Conservation (phyloP, 2,888 invertebrate species). For the Drosophila incognita region DNA sequence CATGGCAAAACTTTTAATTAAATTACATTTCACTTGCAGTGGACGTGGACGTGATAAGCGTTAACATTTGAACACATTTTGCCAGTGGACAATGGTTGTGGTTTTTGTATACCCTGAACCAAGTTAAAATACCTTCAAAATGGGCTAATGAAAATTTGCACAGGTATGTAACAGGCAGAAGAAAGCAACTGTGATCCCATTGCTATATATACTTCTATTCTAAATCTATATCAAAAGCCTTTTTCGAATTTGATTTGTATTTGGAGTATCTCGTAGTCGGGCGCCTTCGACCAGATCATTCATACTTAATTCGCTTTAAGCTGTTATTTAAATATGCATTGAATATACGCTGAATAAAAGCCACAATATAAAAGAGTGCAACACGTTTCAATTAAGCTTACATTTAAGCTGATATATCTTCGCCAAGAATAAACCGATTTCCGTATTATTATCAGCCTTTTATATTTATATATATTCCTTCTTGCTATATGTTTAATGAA, state of each 20-base stretch:
- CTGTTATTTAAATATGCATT: slow-evolving; percentile 21
- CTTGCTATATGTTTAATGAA: not conserved
- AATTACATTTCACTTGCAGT: slow-evolving; percentile 10
- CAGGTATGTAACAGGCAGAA: not conserved
- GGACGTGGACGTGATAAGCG: slow-evolving; percentile 26
- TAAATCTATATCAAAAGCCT: not conserved
- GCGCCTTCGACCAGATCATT: not conserved
- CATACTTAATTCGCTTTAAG: slow-evolving; percentile 17
- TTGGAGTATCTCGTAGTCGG: not conserved
- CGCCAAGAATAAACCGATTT: not conserved
- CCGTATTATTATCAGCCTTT: not conserved
- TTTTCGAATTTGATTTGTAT: not conserved
- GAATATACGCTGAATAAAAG: slow-evolving; percentile 19
- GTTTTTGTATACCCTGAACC: not conserved
- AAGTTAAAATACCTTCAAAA: not conserved
- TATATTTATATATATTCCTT: not conserved
- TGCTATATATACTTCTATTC: not conserved
- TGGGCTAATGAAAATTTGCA: not conserved
- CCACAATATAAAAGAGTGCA: slow-evolving; percentile 11
- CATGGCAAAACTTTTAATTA: slow-evolving; percentile 37
- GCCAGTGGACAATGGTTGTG: not conserved
- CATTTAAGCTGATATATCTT: not conserved
- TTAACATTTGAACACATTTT: slow-evolving; percentile 20
- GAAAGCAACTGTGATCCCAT: not conserved
- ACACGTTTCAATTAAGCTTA: slow-evolving; percentile 41